Percentiles rank a stretch among this genome's conserved stretches.
Conservation (phyloP, 1,140 invertebrate species). For the Drosophila miranda region DNA sequence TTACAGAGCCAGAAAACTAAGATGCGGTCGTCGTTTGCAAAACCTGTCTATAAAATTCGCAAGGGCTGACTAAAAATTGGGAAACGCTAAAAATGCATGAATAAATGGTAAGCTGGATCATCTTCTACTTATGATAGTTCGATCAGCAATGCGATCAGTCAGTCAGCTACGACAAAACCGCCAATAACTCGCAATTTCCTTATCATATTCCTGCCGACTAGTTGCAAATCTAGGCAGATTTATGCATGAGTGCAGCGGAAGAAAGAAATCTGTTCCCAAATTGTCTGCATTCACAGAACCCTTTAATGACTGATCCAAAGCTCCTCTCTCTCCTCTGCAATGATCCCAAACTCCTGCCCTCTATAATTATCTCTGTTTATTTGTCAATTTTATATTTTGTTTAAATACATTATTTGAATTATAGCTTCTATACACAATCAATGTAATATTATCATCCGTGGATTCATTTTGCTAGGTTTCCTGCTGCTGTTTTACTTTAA, state of each 20-base stretch:
- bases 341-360: neutral
- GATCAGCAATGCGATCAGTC: no score
- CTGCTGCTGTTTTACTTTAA: conserved; percentile 34
- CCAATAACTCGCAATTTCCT: no score
- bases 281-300: neutral
- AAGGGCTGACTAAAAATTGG: no score
- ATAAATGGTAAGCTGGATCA: no score
- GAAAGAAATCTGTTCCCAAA: no score
- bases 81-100: no score
- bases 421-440: conserved; percentile 69
- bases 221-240: no score
- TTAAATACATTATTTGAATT: conserved; percentile 79
- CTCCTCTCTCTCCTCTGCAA: neutral
- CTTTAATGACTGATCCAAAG: neutral
- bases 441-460: conserved; percentile 61
- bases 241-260: no score
- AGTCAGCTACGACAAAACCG: no score
- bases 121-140: no score
- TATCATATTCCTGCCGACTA: neutral
- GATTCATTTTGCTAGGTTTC: conserved; percentile 64
- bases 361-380: conserved; percentile 16
- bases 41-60: no score
- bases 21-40: neutral
- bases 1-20: no score
- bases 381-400: conserved; percentile 70